Evolutionary conservation across 2,113 vertebrate genomes (phyloP).

Genomic region (Furnarius figulus): DNA sequence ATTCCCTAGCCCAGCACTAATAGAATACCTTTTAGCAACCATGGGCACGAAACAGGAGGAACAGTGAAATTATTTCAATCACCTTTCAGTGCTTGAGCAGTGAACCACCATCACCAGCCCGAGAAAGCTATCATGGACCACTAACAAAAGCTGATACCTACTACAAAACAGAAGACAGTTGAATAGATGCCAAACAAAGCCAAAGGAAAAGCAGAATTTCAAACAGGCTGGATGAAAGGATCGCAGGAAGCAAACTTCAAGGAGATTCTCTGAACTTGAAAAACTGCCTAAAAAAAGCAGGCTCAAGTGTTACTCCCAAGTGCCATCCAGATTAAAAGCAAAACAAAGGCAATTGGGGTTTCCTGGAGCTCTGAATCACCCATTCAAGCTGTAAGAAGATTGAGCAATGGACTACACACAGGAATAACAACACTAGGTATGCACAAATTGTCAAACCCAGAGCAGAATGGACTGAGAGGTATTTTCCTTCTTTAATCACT

Average conservation of each 20-base stretch:
- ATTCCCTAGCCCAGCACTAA: not conserved
- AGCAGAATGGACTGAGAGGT: not conserved
- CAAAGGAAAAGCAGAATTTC: conserved; percentile 47
- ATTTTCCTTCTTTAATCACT: conserved; percentile 1
- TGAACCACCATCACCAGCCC: not conserved
- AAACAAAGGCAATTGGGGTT: conserved; percentile 11
- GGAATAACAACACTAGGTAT: not conserved
- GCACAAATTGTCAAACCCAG: not conserved
- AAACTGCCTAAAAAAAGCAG: not conserved
- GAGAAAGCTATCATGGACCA: not conserved
- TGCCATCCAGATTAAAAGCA: conserved; percentile 12
- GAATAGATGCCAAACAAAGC: conserved; percentile 38
- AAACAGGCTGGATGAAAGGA: conserved; percentile 46
- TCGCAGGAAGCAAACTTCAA: conserved; percentile 19
- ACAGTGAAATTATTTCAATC: not conserved
- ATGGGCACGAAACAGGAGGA: not conserved
- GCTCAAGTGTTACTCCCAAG: conserved; percentile 25
- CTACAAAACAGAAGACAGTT: conserved; percentile 3
- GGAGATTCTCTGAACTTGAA: conserved; percentile 13
- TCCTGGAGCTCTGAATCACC: conserved; percentile 1
- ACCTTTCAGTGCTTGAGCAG: not conserved
- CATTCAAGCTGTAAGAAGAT: not conserved
- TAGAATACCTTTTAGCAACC: not conserved
- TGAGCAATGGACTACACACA: not conserved
- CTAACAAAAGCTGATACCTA: not conserved